A percentile compares a stretch with the other conserved stretches of the same genome.
phyloP scores from a whole-genome alignment of 1,140 invertebrate genomes.

The Portunus trituberculatus region DNA sequence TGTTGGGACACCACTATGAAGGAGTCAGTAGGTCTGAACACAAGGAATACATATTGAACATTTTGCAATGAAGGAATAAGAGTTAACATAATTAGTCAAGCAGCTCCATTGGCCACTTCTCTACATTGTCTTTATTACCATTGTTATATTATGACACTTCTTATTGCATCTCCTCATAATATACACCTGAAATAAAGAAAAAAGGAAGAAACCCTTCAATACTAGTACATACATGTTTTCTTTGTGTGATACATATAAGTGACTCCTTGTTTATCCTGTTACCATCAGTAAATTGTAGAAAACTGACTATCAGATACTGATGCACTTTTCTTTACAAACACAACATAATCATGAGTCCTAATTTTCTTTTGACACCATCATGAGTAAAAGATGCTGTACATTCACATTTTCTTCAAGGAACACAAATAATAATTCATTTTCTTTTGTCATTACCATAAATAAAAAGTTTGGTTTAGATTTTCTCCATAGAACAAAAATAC shows the following conservation, averaged over 20 bases:
- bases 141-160: background rate
- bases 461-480: too few relatives aligned
- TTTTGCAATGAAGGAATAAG: background rate
- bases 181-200: background rate
- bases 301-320: background rate
- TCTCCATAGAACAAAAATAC: too few relatives aligned
- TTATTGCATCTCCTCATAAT: constrained; percentile 5
- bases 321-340: background rate
- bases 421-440: too few relatives aligned
- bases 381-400: too few relatives aligned
- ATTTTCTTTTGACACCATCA: background rate
- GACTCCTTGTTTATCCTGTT: too few relatives aligned
- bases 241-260: too few relatives aligned
- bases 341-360: background rate
- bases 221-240: too few relatives aligned
- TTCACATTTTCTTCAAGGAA: too few relatives aligned
- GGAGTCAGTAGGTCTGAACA: background rate
- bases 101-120: background rate
- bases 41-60: background rate
- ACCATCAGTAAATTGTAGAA: background rate
- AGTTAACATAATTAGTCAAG: background rate
- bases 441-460: too few relatives aligned
- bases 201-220: too few relatives aligned
- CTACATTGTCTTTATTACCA: background rate
- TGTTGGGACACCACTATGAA: background rate